Percentiles rank a stretch among this genome's conserved stretches.
phyloP scores from a whole-genome alignment of 2,888 invertebrate species.

The Sphecodes monilicornis region DNA sequence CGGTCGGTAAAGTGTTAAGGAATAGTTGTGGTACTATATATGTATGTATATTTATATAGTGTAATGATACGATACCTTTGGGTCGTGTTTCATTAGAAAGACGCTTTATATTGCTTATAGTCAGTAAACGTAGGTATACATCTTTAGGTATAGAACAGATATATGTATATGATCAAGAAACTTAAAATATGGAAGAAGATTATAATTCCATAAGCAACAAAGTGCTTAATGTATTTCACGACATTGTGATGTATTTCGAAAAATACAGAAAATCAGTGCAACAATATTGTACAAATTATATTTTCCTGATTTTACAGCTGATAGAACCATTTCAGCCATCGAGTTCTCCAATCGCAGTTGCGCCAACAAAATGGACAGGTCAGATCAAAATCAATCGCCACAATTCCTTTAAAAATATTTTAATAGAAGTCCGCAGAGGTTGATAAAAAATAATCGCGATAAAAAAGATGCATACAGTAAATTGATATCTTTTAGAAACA shows the following conservation, averaged over 20 bases:
- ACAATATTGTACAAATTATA: not conserved
- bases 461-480: slow-evolving; percentile 24
- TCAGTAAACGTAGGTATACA: not conserved
- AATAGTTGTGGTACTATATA: slow-evolving; percentile 8
- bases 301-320: not conserved
- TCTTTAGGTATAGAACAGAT: no score
- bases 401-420: slow-evolving; percentile 50
- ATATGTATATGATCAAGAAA: not conserved
- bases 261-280: not conserved
- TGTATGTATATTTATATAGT: slow-evolving; percentile 46
- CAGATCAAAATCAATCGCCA: no score
- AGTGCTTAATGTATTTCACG: no score
- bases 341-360: not conserved
- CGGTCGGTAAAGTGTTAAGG: no score
- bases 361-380: not conserved
- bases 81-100: not conserved
- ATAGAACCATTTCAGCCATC: not conserved
- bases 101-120: not conserved
- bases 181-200: no score
- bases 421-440: slow-evolving; percentile 36
- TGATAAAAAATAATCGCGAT: slow-evolving; percentile 35
- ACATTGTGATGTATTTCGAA: not conserved
- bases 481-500: slow-evolving; percentile 49
- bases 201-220: no score
- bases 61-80: slow-evolving; percentile 27